phyloP scores from a whole-genome alignment of 2,888 invertebrate genomes.

The Serrognathus titanus region DNA sequence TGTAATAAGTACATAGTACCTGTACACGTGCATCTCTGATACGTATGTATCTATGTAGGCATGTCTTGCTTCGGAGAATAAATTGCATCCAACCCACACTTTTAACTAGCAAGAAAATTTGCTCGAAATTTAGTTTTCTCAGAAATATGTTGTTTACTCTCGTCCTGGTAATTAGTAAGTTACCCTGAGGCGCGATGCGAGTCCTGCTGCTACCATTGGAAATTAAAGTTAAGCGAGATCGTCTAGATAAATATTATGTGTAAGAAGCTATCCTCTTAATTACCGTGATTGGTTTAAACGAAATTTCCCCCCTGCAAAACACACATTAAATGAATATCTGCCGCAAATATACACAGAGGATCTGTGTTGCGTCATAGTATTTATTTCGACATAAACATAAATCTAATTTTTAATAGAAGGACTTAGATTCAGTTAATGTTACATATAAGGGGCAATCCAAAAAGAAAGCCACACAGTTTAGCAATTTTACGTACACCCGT shows the following conservation, averaged over 20 bases:
- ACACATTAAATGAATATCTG: no score
- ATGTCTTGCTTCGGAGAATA: slow-evolving; percentile 21
- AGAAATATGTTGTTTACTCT: slow-evolving; percentile 45
- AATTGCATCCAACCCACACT: slow-evolving; percentile 41
- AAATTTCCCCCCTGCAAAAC: background rate
- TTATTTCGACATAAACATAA: no score
- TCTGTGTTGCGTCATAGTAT: no score
- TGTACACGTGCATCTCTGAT: no score
- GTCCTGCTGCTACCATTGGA: slow-evolving; percentile 36
- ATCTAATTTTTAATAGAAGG: no score
- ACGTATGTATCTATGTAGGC: no score
- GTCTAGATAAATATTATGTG: slow-evolving; percentile 38
- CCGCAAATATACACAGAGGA: no score
- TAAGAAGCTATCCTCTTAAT: slow-evolving; percentile 30
- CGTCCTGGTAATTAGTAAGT: slow-evolving; percentile 42
- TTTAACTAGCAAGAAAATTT: slow-evolving; percentile 43
- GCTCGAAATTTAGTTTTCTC: slow-evolving; percentile 44
- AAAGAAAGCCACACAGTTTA: no score
- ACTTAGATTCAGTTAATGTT: no score
- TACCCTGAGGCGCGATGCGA: slow-evolving; percentile 36
- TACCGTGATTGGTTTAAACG: slow-evolving; percentile 19
- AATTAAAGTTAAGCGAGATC: slow-evolving; percentile 42
- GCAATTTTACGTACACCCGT: no score
- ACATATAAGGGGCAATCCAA: no score
- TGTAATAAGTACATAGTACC: no score